phyloP scores from a whole-genome alignment of 2,888 invertebrate genomes.

The Acleris cristana region DNA sequence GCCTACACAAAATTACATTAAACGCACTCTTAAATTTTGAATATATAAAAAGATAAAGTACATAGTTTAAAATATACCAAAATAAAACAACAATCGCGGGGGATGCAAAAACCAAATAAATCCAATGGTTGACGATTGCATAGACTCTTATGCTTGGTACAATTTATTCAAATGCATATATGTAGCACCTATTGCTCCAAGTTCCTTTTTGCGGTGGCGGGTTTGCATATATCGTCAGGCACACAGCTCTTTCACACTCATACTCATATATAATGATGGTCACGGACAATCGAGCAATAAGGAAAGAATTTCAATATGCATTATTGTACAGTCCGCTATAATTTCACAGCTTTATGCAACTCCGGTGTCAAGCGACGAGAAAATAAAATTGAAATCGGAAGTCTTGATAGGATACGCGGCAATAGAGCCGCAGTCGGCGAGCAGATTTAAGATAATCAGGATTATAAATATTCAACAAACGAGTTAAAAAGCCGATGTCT shows the following conservation, averaged over 20 bases:
- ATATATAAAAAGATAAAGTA: too few relatives aligned
- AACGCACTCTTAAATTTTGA: too few relatives aligned
- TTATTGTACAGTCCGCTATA: constrained; percentile 13
- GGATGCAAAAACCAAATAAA: neutral
- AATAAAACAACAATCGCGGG: neutral
- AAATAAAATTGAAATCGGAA: constrained; percentile 39
- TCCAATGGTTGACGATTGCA: neutral
- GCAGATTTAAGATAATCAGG: neutral
- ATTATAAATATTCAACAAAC: constrained; percentile 10
- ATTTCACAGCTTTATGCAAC: constrained; percentile 55
- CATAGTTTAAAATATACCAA: neutral
- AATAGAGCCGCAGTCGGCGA: neutral
- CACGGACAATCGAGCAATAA: constrained; percentile 72
- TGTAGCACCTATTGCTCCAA: neutral
- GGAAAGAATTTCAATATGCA: constrained; percentile 53
- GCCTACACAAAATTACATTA: too few relatives aligned
- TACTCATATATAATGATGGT: constrained; percentile 66
- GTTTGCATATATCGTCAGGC: constrained; percentile 65
- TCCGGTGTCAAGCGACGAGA: constrained; percentile 36
- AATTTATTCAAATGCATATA: neutral
- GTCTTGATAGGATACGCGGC: constrained; percentile 7
- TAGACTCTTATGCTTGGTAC: neutral
- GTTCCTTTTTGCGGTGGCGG: constrained; percentile 62
- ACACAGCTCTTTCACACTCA: constrained; percentile 65
- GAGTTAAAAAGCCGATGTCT: constrained; percentile 1